These are phyloP conservation scores for Hypolimnas misippus DNA, from an alignment of 2,888 invertebrate species.

Conservation along the genomic window DNA sequence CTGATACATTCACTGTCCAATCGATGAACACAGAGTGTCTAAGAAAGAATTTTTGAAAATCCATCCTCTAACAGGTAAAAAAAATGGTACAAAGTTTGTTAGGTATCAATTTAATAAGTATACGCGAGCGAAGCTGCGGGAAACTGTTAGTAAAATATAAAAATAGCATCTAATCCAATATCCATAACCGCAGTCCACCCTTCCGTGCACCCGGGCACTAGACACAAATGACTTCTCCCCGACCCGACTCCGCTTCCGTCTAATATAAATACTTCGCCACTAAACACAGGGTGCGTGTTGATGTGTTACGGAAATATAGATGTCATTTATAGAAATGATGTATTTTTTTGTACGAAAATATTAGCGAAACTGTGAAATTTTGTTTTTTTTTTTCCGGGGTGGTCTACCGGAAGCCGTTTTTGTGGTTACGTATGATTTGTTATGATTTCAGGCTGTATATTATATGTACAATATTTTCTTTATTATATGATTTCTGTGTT, in stretches of 20 bases:
- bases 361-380: conserved; percentile 1
- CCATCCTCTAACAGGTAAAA: too few species aligned
- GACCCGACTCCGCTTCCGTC: conserved; percentile 40
- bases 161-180: background rate
- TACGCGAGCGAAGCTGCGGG: too few species aligned
- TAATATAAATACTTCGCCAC: conserved; percentile 22
- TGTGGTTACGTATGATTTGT: background rate
- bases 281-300: conserved; percentile 44
- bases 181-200: background rate
- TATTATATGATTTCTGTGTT: background rate
- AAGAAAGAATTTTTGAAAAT: too few species aligned
- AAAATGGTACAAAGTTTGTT: too few species aligned
- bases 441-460: background rate
- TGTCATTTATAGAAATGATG: conserved; percentile 23
- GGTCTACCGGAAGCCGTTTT: conserved; percentile 11
- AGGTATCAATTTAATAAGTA: too few species aligned
- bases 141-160: too few species aligned
- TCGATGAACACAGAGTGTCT: too few species aligned
- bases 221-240: conserved; percentile 44
- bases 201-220: conserved; percentile 43
- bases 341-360: conserved; percentile 3
- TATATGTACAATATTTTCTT: background rate
- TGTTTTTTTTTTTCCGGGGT: background rate
- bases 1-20: too few species aligned
- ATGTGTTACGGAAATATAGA: conserved; percentile 35